phyloP scores from a whole-genome alignment of 2,888 invertebrate species.

The Stegophylla sp. region DNA sequence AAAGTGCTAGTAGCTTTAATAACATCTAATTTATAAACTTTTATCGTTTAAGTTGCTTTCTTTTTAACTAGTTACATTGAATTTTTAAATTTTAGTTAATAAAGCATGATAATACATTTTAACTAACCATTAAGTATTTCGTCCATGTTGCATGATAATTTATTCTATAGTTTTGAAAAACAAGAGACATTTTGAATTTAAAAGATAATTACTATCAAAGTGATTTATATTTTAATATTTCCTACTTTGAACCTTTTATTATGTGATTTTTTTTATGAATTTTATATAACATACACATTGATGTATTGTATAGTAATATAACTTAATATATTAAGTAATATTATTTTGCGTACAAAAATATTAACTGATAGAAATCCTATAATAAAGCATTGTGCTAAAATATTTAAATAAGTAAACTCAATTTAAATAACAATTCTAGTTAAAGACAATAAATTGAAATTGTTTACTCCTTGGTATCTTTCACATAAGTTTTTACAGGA shows the following conservation, averaged over 20 bases:
- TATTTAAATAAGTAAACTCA: slow-evolving; percentile 2
- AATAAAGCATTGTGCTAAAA: not conserved
- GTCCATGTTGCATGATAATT: slow-evolving; percentile 11
- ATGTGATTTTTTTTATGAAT: not conserved
- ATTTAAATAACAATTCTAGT: not conserved
- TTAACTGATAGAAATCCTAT: not conserved
- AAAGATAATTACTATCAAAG: not conserved
- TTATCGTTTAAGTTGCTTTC: slow-evolving; percentile 4
- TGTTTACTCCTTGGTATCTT: not conserved
- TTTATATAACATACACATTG: not conserved
- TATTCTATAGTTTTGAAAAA: slow-evolving; percentile 2
- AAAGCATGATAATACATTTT: slow-evolving; percentile 24
- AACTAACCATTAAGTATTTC: not conserved
- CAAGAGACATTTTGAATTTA: slow-evolving; percentile 58
- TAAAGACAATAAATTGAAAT: not conserved
- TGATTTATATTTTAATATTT: not conserved
- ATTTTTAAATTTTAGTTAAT: slow-evolving; percentile 1
- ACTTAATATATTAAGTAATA: too few relatives aligned
- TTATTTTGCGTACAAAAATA: not conserved
- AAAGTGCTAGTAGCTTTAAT: not conserved
- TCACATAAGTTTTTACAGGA: not conserved
- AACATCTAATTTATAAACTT: not conserved
- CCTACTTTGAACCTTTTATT: not conserved
- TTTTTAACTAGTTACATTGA: not conserved
- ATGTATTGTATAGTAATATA: too few relatives aligned